These are phyloP conservation scores for Menura novaehollandiae DNA, from an alignment of 2,113 vertebrate genomes.

Conservation along the genomic window DNA sequence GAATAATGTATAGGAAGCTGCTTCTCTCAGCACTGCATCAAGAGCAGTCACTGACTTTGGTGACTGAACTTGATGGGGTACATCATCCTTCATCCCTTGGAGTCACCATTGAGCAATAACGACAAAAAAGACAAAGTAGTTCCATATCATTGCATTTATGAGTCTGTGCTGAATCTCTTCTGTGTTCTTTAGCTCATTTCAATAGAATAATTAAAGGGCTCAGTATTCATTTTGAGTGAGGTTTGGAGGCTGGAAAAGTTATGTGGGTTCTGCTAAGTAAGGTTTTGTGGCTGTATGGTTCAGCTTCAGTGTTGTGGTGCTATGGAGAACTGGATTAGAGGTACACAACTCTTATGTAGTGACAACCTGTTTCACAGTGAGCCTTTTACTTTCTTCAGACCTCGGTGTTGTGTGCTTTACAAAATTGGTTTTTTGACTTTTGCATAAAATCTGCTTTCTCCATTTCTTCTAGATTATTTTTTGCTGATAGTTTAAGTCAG, in stretches of 20 bases:
- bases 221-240: neutral
- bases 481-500: neutral
- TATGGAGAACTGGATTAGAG: neutral
- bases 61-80: neutral
- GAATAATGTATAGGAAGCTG: neutral
- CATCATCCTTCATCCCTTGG: neutral
- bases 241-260: neutral
- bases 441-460: neutral
- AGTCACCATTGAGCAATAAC: neutral
- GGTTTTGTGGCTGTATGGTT: neutral
- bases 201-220: neutral
- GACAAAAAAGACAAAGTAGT: neutral
- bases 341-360: neutral
- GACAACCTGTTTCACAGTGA: neutral
- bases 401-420: neutral
- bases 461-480: neutral
- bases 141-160: neutral
- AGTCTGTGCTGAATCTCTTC: neutral
- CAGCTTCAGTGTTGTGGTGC: neutral
- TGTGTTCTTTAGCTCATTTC: neutral
- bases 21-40: neutral
- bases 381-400: neutral
- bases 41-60: neutral
- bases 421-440: neutral
- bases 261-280: neutral